Percentiles rank a stretch among this genome's conserved stretches.
phyloP scores from a whole-genome alignment of 2,113 vertebrate genomes.

The Grammomys surdaster region DNA sequence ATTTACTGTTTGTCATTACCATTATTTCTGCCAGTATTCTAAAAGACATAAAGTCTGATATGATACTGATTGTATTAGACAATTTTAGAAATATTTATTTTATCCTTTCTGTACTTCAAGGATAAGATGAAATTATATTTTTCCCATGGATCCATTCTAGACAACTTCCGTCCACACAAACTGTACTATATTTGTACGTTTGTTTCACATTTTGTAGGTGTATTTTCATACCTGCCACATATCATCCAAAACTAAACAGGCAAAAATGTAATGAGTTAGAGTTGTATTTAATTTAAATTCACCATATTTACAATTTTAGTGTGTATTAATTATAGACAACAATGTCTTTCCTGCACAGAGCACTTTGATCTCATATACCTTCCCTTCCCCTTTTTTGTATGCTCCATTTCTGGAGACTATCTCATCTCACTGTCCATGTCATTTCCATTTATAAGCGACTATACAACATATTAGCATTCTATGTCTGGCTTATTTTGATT shows the following conservation, averaged over 20 bases:
- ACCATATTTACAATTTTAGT: background rate
- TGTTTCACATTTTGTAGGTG: background rate
- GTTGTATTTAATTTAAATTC: background rate
- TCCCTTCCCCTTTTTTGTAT: background rate
- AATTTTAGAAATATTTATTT: background rate
- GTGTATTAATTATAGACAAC: background rate
- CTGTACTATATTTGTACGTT: background rate
- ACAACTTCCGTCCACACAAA: background rate
- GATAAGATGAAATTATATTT: conserved; percentile 8
- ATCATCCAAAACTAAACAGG: background rate
- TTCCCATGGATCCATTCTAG: background rate
- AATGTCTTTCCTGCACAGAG: background rate
- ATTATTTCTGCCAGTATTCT: background rate
- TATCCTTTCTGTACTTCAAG: background rate
- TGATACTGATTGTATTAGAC: conserved; percentile 36
- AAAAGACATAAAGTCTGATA: background rate
- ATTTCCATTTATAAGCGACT: background rate
- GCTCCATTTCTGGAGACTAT: background rate
- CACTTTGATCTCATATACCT: background rate
- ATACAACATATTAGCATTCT: background rate
- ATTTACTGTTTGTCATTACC: background rate
- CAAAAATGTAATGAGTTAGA: background rate
- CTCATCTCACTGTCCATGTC: background rate
- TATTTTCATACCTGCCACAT: background rate
- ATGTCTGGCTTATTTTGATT: background rate